Conservation (phyloP, 2,797 vertebrate species). For the Parotocinclus haroldoi region DNA sequence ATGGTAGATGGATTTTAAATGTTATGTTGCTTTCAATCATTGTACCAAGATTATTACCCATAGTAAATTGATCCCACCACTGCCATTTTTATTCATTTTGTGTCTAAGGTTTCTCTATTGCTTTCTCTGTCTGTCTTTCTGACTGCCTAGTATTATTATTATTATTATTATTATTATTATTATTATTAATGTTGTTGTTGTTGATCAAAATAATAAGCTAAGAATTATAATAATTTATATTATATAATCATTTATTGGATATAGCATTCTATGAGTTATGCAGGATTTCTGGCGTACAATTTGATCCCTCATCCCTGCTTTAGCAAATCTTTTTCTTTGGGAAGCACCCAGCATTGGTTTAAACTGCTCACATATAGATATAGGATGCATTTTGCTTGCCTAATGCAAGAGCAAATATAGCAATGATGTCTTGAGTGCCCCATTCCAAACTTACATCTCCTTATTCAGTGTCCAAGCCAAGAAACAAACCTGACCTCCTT, state of each 20-base stretch:
- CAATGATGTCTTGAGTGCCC: conserved; percentile 60
- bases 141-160: too few species aligned
- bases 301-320: not conserved
- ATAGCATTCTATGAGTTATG: conserved; percentile 2
- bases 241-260: not conserved
- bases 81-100: too few species aligned
- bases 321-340: not conserved
- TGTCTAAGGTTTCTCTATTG: too few species aligned
- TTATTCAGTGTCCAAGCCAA: conserved; percentile 79
- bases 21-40: too few species aligned
- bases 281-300: not conserved
- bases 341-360: conserved; percentile 15
- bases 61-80: too few species aligned
- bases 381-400: conserved; percentile 64
- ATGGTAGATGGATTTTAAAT: too few species aligned
- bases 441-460: conserved; percentile 73
- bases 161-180: too few species aligned
- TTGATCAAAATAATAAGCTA: too few species aligned
- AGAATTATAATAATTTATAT: too few species aligned
- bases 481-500: conserved; percentile 57
- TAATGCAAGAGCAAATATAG: conserved; percentile 82
- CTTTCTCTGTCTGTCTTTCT: too few species aligned
- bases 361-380: conserved; percentile 31
- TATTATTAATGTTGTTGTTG: too few species aligned
- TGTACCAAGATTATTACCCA: too few species aligned